phyloP scores from a whole-genome alignment of 2,797 vertebrate species.

The Semotilus atromaculatus region DNA sequence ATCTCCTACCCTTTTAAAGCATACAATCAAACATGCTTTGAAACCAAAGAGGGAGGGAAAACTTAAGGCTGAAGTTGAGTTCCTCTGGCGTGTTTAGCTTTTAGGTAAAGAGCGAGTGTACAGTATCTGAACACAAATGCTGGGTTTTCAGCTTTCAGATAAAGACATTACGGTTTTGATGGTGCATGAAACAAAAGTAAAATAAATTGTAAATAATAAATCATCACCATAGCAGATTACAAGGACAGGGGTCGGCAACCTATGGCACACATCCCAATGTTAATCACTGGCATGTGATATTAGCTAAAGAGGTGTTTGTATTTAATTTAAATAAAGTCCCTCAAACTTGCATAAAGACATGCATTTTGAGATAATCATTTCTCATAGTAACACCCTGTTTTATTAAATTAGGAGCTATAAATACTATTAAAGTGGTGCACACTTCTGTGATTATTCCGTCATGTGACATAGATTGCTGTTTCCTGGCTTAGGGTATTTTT shows the following conservation, averaged over 20 bases:
- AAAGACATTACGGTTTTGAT: not conserved
- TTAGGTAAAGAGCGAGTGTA: not conserved
- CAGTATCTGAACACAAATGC: not conserved
- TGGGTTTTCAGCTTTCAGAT: not conserved
- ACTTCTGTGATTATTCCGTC: not conserved
- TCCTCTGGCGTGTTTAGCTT: not conserved
- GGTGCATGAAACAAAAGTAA: not conserved
- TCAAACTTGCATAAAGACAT: too few species aligned
- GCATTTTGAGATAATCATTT: too few species aligned
- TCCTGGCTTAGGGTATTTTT: not conserved
- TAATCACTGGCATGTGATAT: not conserved
- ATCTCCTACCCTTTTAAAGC: constrained; percentile 59
- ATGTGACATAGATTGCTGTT: not conserved
- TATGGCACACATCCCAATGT: not conserved
- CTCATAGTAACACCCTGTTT: too few species aligned
- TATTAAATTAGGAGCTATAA: not conserved
- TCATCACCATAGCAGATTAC: not conserved
- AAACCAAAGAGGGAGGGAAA: not conserved
- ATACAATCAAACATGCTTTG: not conserved
- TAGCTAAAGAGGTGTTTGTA: not conserved
- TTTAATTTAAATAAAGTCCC: too few species aligned
- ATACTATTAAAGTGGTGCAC: not conserved
- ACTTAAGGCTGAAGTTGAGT: not conserved
- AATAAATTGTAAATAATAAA: not conserved
- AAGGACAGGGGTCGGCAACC: not conserved